A percentile compares a stretch with the other conserved stretches of the same genome.
Evolutionary conservation across 1,140 invertebrate species (phyloP).

Genomic region (Apis florea): DNA sequence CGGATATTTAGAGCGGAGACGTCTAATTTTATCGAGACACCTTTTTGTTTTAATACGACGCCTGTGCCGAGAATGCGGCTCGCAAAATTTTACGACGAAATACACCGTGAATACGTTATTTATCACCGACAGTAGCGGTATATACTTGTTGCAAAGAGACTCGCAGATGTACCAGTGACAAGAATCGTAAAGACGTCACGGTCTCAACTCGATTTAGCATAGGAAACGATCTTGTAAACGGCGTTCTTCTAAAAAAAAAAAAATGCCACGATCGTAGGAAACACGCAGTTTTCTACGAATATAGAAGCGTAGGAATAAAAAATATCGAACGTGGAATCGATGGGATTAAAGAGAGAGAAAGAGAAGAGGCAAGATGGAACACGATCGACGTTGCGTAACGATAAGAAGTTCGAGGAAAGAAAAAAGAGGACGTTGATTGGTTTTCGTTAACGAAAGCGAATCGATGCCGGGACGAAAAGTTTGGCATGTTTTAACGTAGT

Average conservation of each 20-base stretch:
- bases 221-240: not conserved
- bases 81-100: conserved; percentile 53
- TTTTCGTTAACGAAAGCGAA: not conserved
- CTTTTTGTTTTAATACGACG: not conserved
- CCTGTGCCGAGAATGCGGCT: not conserved
- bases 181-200: conserved; percentile 48
- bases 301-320: not conserved
- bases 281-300: not conserved
- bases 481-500: conserved; percentile 69
- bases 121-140: conserved; percentile 54
- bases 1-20: too few species aligned
- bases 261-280: not conserved
- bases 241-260: not conserved
- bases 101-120: conserved; percentile 49
- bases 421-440: not conserved
- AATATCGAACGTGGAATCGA: not conserved
- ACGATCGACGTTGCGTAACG: conserved; percentile 5
- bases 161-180: conserved; percentile 28
- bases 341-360: not conserved
- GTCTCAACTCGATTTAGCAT: conserved; percentile 47
- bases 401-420: not conserved
- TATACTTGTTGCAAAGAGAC: conserved; percentile 35
- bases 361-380: not conserved
- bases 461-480: conserved; percentile 53
- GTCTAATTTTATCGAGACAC: not conserved